These are phyloP conservation scores for Diachasmimorpha longicaudata DNA, from an alignment of 1,140 invertebrate species.

Conservation along the genomic window DNA sequence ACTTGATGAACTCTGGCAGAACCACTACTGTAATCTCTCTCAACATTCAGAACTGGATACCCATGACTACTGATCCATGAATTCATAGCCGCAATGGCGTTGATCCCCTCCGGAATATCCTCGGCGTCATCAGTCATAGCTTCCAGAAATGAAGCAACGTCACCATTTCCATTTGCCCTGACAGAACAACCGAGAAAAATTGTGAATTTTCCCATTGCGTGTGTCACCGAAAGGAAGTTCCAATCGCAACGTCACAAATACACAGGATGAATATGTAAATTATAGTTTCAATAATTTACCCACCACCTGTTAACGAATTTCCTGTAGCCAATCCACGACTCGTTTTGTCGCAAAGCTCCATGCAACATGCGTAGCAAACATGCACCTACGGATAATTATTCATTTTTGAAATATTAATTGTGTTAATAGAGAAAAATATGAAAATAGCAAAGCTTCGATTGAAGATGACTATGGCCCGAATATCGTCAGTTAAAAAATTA, in stretches of 20 bases:
- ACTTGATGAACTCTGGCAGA: constrained; percentile 61
- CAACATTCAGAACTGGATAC: constrained; percentile 71
- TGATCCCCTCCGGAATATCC: constrained; percentile 43
- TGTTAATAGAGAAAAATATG: not conserved
- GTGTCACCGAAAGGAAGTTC: constrained; percentile 1
- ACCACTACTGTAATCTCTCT: constrained; percentile 60
- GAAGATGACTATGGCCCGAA: too few species aligned
- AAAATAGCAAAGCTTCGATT: too few species aligned
- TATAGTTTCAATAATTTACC: constrained; percentile 30
- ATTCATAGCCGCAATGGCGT: constrained; percentile 63
- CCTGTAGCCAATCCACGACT: constrained; percentile 66
- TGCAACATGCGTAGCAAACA: constrained; percentile 76
- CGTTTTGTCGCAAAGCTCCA: constrained; percentile 66
- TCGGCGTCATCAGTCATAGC: constrained; percentile 64
- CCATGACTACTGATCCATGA: constrained; percentile 71
- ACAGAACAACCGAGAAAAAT: constrained; percentile 13
- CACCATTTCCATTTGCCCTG: constrained; percentile 65
- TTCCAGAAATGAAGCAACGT: constrained; percentile 68
- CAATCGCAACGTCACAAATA: not conserved
- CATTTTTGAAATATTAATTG: not conserved
- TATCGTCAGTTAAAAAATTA: too few species aligned
- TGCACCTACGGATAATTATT: constrained; percentile 62
- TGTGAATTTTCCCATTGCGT: constrained; percentile 44
- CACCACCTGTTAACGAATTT: constrained; percentile 57
- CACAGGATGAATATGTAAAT: constrained; percentile 16